Evolutionary conservation across 2,113 vertebrate genomes (phyloP).

Genomic region (Calonectris borealis): DNA sequence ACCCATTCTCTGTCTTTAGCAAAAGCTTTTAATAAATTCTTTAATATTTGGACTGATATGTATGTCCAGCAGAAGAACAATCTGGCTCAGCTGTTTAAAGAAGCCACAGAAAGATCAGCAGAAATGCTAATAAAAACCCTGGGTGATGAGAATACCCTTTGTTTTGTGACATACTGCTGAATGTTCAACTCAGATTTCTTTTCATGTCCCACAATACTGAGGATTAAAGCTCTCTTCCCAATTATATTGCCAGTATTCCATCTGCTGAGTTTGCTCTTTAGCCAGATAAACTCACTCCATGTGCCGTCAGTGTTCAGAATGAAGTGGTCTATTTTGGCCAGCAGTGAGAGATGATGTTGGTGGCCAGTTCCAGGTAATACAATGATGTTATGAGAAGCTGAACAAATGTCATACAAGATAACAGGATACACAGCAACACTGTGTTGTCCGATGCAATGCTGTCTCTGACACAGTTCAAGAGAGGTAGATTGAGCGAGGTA

Average conservation of each 20-base stretch:
- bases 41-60: not conserved
- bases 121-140: not conserved
- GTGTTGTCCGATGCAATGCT: not conserved
- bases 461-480: not conserved
- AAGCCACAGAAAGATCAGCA: constrained; percentile 19
- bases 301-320: not conserved
- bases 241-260: not conserved
- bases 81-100: not conserved
- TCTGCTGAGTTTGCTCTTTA: constrained; percentile 2
- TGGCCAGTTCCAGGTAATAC: not conserved
- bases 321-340: not conserved
- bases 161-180: constrained; percentile 9
- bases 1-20: not conserved
- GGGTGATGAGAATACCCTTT: not conserved
- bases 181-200: not conserved
- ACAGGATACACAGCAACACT: not conserved
- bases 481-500: not conserved
- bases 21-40: not conserved
- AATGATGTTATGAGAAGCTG: not conserved
- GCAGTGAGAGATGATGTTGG: not conserved
- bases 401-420: not conserved
- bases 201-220: constrained; percentile 29
- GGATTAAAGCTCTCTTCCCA: constrained; percentile 30
- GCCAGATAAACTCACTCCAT: not conserved
- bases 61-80: not conserved